A percentile compares a stretch with the other conserved stretches of the same genome.
Evolutionary conservation across 2,113 vertebrate genomes (phyloP).

Genomic region (Mastomys natalensis): DNA sequence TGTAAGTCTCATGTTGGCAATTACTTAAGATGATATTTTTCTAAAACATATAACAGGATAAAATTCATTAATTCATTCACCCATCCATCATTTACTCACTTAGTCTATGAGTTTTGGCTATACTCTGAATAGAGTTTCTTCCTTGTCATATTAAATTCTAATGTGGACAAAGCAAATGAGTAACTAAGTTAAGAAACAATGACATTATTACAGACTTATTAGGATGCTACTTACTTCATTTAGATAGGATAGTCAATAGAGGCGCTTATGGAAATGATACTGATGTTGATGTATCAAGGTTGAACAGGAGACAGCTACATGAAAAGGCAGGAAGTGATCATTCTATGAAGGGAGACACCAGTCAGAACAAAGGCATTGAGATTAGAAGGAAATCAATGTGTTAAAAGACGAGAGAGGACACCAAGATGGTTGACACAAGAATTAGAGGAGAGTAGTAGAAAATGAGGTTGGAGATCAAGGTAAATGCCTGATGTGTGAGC

Average conservation of each 20-base stretch:
- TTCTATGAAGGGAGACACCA: not conserved
- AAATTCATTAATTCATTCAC: not conserved
- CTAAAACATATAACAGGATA: not conserved
- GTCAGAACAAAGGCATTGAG: not conserved
- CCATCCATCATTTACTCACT: constrained; percentile 2
- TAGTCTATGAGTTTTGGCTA: not conserved
- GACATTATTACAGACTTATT: not conserved
- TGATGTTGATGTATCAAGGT: not conserved
- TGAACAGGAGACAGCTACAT: not conserved
- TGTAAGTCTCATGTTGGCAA: not conserved
- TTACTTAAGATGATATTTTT: not conserved
- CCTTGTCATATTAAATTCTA: constrained; percentile 25
- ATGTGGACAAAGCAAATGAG: constrained; percentile 12
- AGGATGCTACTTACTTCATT: constrained; percentile 11
- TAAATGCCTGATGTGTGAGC: not conserved
- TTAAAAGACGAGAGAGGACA: not conserved
- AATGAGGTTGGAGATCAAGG: not conserved
- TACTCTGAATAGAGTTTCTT: not conserved
- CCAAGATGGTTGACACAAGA: not conserved
- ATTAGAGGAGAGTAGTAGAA: not conserved
- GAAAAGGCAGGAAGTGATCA: not conserved
- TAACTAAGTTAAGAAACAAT: constrained; percentile 9
- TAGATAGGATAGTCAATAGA: not conserved
- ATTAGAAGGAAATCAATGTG: constrained; percentile 37
- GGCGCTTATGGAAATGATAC: not conserved